Percentiles rank a stretch among this genome's conserved stretches.
Evolutionary conservation across 2,888 invertebrate species (phyloP).

Genomic region (Tridacna gigas): DNA sequence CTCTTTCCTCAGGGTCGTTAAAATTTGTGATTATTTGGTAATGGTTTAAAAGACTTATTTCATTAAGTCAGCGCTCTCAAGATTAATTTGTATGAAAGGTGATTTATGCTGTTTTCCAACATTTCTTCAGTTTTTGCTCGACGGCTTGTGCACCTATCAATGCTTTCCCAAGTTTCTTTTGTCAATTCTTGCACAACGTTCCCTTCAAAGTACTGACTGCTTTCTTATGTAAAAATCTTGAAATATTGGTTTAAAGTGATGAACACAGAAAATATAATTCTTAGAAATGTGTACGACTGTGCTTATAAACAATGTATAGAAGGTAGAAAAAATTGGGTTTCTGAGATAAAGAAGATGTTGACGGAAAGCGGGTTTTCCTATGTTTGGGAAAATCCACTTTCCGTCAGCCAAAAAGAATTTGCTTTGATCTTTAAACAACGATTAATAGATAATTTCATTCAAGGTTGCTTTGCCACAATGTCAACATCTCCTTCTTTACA

Average conservation of each 20-base stretch:
- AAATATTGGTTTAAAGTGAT: constrained; percentile 17
- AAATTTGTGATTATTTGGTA: no score
- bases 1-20: no score
- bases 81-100: no score
- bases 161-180: no score
- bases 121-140: no score
- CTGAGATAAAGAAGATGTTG: neutral
- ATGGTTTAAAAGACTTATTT: no score
- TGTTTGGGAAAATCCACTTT: constrained; percentile 9
- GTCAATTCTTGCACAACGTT: no score
- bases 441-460: constrained; percentile 10
- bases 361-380: neutral
- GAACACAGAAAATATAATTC: constrained; percentile 1
- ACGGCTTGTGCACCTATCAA: no score
- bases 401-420: neutral
- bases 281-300: neutral
- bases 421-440: constrained; percentile 2
- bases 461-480: neutral
- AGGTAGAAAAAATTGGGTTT: constrained; percentile 1
- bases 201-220: no score
- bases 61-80: no score
- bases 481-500: neutral
- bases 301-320: neutral
- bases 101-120: no score
- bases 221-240: neutral